Evolutionary conservation across 2,113 vertebrate genomes (phyloP).

Genomic region (Rhinoptilus africanus): DNA sequence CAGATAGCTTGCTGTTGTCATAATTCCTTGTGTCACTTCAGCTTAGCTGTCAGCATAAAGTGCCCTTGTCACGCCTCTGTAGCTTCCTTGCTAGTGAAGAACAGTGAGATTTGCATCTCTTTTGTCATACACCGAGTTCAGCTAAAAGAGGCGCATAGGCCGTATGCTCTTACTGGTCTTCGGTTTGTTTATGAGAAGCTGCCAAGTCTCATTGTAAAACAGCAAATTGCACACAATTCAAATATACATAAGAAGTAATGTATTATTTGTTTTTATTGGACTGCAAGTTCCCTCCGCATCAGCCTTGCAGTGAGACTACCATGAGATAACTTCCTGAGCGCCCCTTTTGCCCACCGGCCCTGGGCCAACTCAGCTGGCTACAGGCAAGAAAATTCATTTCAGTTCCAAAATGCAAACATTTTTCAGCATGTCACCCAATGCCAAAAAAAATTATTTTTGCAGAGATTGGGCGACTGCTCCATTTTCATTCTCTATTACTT

Average conservation of each 20-base stretch:
- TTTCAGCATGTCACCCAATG: conserved; percentile 19
- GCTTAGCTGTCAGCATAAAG: background rate
- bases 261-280: conserved; percentile 36
- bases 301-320: background rate
- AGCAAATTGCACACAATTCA: background rate
- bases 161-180: background rate
- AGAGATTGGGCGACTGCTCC: background rate
- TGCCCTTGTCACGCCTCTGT: background rate
- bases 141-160: background rate
- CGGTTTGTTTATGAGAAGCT: background rate
- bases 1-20: background rate
- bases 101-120: background rate
- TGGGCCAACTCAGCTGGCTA: background rate
- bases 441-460: background rate
- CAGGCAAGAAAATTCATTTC: conserved; percentile 38
- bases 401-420: conserved; percentile 40
- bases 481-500: conserved; percentile 45
- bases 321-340: background rate
- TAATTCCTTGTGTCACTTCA: background rate
- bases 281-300: background rate
- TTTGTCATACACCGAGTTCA: background rate
- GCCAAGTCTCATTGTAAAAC: background rate
- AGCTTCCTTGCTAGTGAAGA: background rate
- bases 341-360: background rate
- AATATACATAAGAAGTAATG: background rate